Percentiles rank a stretch among this genome's conserved stretches.
phyloP scores from a whole-genome alignment of 2,113 vertebrate species.

The Chiloscyllium plagiosum region DNA sequence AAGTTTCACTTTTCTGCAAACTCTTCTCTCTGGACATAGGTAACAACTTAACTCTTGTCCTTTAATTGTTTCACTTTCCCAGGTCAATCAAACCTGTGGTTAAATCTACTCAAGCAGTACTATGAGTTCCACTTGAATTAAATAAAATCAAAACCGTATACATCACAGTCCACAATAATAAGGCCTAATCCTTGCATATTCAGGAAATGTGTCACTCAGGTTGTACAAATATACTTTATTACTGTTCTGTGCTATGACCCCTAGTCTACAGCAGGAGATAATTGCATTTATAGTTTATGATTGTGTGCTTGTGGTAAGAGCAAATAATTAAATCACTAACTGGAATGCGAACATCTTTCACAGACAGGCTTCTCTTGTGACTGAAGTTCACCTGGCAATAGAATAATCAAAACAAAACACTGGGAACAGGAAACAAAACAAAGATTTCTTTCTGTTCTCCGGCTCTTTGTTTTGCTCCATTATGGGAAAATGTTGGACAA shows the following conservation, averaged over 20 bases:
- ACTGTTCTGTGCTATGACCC: neutral
- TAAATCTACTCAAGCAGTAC: neutral
- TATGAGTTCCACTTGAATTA: neutral
- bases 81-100: neutral
- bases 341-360: conserved; percentile 8
- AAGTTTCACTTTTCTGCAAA: neutral
- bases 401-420: neutral
- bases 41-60: neutral
- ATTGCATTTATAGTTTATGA: conserved; percentile 18
- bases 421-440: neutral
- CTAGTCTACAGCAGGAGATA: neutral
- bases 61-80: conserved; percentile 9
- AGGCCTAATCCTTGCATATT: neutral
- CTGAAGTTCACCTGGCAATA: conserved; percentile 10
- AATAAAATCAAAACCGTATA: neutral
- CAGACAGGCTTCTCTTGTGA: neutral
- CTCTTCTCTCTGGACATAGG: neutral
- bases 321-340: conserved; percentile 32
- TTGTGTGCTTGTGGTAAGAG: neutral
- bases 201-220: neutral
- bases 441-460: neutral
- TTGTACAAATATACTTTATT: neutral
- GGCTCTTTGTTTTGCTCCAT: no score
- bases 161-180: neutral
- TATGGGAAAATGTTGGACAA: neutral